Base-by-base conservation (phyloP, 2,113 vertebrate genomes). In the Hydrochoerus hydrochaeris region DNA sequence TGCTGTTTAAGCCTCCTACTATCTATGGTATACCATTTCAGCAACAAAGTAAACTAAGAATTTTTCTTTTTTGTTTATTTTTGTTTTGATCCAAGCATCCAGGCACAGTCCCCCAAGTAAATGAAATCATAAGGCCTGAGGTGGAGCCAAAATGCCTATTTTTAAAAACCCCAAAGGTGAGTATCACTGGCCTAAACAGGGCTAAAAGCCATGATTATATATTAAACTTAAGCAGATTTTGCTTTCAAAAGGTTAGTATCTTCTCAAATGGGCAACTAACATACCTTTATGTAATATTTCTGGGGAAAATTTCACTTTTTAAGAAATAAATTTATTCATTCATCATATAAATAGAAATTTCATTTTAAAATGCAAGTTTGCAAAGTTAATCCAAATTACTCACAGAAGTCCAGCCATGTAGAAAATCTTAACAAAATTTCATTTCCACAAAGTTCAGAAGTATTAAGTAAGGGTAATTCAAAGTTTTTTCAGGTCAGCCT, bases 401-500 rank as follows among this genome's bases (percentile, higher is more conserved):
- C 88, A 65, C 0, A 78, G 38, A 77, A 60, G 71, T 80, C 28
- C 62, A 69, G 41, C 52, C 38, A 90, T 6, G 41, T 12, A 9
- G 10, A n/a, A 85, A 69, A 89, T 38, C 26, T 54, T 54, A 44
- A 96, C 69, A 82, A 22, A 19, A 86, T 5, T 63, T 75, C n/a
- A 94, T 38, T 63, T 71, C 46, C 63, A 26, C 8, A 46, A 63
- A 94, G 38, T 91, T 94, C 19, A 80, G 24, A 12, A 14, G 41
- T 69, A 69, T 19, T 69, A n/a, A 69, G 35, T 46, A 28, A 77
- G 73, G 14, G 49, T 67, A 67, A 91, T 77, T 94, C 41, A 52
- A 67, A 77, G 19, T 82, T 91, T 90, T 77, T 49, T 87, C 88
- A 91, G 60, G 60, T 94, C 28, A 78, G 67, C 52, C 67, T 78